Evolutionary conservation across 1,140 invertebrate genomes (phyloP).

Genomic region (Bilobella aurantiaca): DNA sequence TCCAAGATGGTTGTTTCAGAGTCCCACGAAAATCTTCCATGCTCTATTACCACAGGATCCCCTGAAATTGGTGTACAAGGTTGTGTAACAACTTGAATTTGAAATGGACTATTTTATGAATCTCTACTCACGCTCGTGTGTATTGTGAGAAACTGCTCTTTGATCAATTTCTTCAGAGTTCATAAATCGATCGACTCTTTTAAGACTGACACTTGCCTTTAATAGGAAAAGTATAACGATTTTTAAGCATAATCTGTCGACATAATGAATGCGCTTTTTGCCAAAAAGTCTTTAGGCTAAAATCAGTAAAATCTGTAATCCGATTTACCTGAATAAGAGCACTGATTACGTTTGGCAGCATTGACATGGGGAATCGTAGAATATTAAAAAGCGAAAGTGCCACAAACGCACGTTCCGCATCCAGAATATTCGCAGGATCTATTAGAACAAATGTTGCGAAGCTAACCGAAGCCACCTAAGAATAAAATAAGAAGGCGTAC

Average conservation of each 20-base stretch:
- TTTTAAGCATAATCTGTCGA: too few relatives aligned
- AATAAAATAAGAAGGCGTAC: not conserved
- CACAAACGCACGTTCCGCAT: conserved; percentile 60
- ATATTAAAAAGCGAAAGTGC: conserved; percentile 54
- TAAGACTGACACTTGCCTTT: conserved; percentile 38
- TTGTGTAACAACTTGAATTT: not conserved
- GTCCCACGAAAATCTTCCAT: conserved; percentile 62
- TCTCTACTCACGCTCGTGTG: conserved; percentile 24
- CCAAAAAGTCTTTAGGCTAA: not conserved
- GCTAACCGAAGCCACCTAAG: conserved; percentile 75
- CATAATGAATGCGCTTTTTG: too few relatives aligned
- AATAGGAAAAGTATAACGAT: conserved; percentile 20
- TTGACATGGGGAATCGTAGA: conserved; percentile 47
- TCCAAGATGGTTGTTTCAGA: conserved; percentile 35
- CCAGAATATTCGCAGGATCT: conserved; percentile 55
- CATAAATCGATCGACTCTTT: conserved; percentile 39
- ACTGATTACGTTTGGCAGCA: conserved; percentile 17
- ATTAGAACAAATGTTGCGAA: conserved; percentile 78
- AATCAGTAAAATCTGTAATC: not conserved
- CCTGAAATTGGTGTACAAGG: too few relatives aligned
- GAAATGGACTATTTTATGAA: not conserved
- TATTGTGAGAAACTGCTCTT: conserved; percentile 31
- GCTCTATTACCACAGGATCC: conserved; percentile 61
- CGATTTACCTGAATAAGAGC: not conserved
- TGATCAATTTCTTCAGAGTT: conserved; percentile 36